A percentile compares a stretch with the other conserved stretches of the same genome.
Conservation (phyloP, 2,888 invertebrate genomes). For the Andrena chrysosceles region DNA sequence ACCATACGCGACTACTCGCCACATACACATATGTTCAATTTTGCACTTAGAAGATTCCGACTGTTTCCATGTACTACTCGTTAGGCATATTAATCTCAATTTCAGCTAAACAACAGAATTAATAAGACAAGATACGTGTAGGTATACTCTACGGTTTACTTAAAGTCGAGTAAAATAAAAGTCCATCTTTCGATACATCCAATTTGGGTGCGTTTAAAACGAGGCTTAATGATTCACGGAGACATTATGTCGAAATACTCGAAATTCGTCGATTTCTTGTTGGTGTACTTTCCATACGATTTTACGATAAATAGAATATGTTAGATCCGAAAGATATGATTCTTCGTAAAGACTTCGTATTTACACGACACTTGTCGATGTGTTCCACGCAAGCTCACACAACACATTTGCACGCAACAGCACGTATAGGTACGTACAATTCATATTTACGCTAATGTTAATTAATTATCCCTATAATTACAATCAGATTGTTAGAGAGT, state of each 20-base stretch:
- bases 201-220: constrained; percentile 7
- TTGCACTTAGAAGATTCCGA: constrained; percentile 56
- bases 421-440: constrained; percentile 52
- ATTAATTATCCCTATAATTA: constrained; percentile 45
- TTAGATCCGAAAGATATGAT: constrained; percentile 43
- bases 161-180: neutral
- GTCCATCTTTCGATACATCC: constrained; percentile 4
- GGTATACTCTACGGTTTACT: constrained; percentile 30
- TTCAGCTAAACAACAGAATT: constrained; percentile 47
- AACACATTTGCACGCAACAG: constrained; percentile 54
- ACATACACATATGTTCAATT: constrained; percentile 43
- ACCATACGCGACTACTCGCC: constrained; percentile 63
- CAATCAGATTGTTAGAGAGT: constrained; percentile 33
- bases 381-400: constrained; percentile 48
- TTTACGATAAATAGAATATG: constrained; percentile 32
- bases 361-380: constrained; percentile 40
- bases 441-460: constrained; percentile 46
- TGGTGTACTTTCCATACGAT: constrained; percentile 20
- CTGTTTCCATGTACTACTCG: constrained; percentile 41
- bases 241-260: neutral
- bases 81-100: constrained; percentile 58
- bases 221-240: constrained; percentile 3
- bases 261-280: neutral
- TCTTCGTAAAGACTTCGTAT: constrained; percentile 29
- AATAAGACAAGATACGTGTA: constrained; percentile 54